These are phyloP conservation scores for Asbolus verrucosus DNA, from an alignment of 1,140 invertebrate species.

Conservation along the genomic window DNA sequence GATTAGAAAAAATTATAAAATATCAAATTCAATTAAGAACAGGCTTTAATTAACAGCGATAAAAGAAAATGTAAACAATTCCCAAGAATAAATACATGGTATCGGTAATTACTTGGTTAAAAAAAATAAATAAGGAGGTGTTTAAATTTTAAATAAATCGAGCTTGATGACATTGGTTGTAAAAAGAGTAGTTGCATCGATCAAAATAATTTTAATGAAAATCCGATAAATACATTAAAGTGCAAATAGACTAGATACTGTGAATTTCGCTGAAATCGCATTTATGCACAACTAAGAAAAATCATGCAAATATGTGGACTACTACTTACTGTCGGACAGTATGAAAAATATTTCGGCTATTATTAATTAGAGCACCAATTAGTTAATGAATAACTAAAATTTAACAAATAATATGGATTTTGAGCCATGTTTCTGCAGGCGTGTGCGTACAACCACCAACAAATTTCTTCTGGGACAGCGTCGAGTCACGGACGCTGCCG, in stretches of 20 bases:
- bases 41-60: not conserved
- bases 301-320: too few species aligned
- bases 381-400: constrained; percentile 32
- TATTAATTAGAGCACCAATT: constrained; percentile 6
- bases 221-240: constrained; percentile 30
- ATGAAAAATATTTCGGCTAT: not conserved
- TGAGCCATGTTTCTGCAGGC: constrained; percentile 41
- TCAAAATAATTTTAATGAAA: constrained; percentile 1
- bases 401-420: constrained; percentile 43
- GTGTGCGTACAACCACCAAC: constrained; percentile 41
- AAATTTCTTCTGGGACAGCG: constrained; percentile 40
- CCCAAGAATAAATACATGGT: not conserved
- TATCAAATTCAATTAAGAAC: not conserved
- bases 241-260: not conserved
- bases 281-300: too few species aligned
- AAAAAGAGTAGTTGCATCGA: constrained; percentile 10
- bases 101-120: not conserved
- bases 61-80: constrained; percentile 14
- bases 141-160: constrained; percentile 4
- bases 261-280: too few species aligned
- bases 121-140: constrained; percentile 4
- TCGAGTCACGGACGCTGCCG: constrained; percentile 33
- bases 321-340: not conserved
- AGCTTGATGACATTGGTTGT: not conserved
- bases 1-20: too few species aligned